Evolutionary conservation across 2,113 vertebrate genomes (phyloP).

Genomic region (Stomatorhinus ivindoensis): DNA sequence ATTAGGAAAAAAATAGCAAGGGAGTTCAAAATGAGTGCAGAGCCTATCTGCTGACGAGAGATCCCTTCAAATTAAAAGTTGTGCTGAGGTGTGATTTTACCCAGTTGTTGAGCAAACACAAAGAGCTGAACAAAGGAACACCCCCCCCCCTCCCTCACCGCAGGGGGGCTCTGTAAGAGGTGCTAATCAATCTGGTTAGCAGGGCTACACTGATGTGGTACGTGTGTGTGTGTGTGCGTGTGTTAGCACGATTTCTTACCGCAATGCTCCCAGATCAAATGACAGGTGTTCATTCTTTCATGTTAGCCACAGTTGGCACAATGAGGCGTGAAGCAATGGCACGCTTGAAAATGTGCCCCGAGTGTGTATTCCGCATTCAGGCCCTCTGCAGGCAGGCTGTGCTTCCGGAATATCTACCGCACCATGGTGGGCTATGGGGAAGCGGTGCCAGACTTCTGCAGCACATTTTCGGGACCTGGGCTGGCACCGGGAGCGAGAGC

Average conservation of each 20-base stretch:
- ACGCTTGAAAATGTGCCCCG: neutral
- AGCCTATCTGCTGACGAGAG: neutral
- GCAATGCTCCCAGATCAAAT: neutral
- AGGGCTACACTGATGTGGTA: neutral
- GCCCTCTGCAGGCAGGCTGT: neutral
- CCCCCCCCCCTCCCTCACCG: neutral
- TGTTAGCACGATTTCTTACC: neutral
- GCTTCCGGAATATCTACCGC: neutral
- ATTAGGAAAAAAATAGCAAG: neutral
- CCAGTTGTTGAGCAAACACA: neutral
- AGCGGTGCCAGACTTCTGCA: neutral
- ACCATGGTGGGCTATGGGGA: neutral
- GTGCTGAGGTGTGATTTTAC: neutral
- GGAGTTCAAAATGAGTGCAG: neutral
- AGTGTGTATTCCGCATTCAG: neutral
- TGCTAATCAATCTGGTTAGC: neutral
- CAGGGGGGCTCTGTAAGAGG: neutral
- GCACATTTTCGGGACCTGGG: neutral
- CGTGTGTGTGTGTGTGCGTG: neutral
- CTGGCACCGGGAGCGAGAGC: neutral
- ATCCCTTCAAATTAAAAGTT: neutral
- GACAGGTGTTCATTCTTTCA: neutral
- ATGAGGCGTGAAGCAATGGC: neutral
- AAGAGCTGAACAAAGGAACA: neutral
- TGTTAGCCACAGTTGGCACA: neutral